Percentiles rank a stretch among this genome's conserved stretches.
Evolutionary conservation across 2,888 invertebrate genomes (phyloP).

Genomic region (Pristionchus japonicus): DNA sequence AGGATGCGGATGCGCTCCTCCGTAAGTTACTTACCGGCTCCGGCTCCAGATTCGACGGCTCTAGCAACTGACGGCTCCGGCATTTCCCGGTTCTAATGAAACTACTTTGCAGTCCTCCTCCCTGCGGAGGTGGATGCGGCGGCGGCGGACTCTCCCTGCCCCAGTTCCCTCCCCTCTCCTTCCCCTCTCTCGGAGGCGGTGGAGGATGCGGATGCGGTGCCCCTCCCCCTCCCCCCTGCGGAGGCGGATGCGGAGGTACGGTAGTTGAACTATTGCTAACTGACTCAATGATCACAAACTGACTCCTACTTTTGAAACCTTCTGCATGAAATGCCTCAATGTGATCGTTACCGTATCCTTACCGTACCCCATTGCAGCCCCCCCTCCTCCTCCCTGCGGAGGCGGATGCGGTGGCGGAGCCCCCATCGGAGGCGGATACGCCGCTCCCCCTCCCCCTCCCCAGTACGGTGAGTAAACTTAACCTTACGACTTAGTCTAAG

Average conservation of each 20-base stretch:
- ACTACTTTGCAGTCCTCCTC: not conserved
- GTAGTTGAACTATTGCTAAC: not conserved
- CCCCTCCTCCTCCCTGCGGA: slow-evolving; percentile 43
- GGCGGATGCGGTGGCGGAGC: not conserved
- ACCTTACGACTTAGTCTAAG: no score
- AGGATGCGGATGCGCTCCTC: slow-evolving; percentile 34
- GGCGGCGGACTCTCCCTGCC: slow-evolving; percentile 29
- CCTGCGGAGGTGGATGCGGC: slow-evolving; percentile 19
- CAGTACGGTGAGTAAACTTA: not conserved
- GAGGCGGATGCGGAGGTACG: slow-evolving; percentile 33
- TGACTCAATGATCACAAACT: not conserved
- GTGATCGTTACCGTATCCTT: not conserved
- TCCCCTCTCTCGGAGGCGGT: slow-evolving; percentile 40
- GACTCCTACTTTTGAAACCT: not conserved
- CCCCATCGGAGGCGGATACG: slow-evolving; percentile 29
- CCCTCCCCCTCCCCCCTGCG: slow-evolving; percentile 31
- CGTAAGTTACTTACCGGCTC: not conserved
- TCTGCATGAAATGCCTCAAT: not conserved
- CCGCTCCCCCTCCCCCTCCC: slow-evolving; percentile 37
- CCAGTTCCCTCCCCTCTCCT: slow-evolving; percentile 39
- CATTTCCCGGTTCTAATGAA: not conserved
- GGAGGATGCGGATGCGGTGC: slow-evolving; percentile 25
- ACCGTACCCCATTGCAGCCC: not conserved
- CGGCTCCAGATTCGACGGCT: no score
- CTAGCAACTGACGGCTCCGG: no score